Conservation (phyloP, 35 echinoderm and acorn worm species). For the Acanthaster planci region DNA sequence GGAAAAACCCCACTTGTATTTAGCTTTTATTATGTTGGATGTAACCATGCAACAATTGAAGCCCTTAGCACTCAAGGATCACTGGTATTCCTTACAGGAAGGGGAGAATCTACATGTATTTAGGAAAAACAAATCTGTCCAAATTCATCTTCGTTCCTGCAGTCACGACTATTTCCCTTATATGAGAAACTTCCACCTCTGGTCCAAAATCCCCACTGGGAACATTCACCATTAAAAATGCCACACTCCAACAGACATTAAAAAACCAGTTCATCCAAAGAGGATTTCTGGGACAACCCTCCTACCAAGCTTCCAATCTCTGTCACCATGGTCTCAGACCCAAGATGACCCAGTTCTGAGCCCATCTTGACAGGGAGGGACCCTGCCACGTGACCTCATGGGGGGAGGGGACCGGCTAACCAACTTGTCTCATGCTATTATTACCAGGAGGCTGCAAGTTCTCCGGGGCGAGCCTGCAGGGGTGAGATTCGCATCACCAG, state of each 20-base stretch:
- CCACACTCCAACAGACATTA: background rate
- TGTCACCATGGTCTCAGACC: no score
- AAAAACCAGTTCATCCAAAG: background rate
- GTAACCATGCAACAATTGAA: no score
- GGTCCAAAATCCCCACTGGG: no score
- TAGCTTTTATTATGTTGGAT: no score
- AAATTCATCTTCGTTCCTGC: no score
- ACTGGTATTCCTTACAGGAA: no score
- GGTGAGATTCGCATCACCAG: background rate
- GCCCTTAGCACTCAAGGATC: no score
- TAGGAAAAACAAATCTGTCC: no score
- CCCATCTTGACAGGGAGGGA: background rate
- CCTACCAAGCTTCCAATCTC: background rate
- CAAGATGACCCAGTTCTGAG: slow-evolving; percentile 7
- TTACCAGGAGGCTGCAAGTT: background rate
- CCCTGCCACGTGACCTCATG: background rate
- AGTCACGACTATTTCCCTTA: background rate
- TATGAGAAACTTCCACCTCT: slow-evolving; percentile 10
- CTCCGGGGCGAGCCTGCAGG: background rate
- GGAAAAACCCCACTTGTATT: no score
- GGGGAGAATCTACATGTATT: no score
- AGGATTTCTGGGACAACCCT: slow-evolving; percentile 14
- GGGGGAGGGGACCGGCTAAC: background rate
- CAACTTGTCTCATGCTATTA: background rate
- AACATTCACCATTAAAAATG: no score